A percentile compares a stretch with the other conserved stretches of the same genome.
Evolutionary conservation across 2,113 vertebrate species (phyloP).

Genomic region (Apodemus speciosus): DNA sequence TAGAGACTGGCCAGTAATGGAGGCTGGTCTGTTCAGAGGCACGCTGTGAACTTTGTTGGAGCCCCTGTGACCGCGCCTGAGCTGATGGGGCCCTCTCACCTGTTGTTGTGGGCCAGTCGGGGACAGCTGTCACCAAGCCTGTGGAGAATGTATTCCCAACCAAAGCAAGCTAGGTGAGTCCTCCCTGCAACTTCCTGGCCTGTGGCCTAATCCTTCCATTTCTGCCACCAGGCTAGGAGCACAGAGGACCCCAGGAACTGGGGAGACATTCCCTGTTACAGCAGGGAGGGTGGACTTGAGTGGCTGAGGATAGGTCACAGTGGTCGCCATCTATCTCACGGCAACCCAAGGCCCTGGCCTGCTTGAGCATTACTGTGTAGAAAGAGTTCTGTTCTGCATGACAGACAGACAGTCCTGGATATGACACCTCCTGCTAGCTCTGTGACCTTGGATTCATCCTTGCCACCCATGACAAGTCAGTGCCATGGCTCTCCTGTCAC

Average conservation of each 20-base stretch:
- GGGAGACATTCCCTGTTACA: background rate
- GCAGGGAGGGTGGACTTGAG: too few relatives aligned
- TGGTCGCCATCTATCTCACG: background rate
- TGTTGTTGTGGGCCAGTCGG: background rate
- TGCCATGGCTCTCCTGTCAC: too few relatives aligned
- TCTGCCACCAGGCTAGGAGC: background rate
- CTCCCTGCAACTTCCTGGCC: background rate
- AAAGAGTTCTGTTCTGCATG: background rate
- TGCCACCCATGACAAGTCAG: background rate
- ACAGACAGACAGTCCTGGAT: background rate
- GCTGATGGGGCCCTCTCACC: background rate
- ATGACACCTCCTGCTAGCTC: background rate
- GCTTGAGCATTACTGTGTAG: fast-evolving
- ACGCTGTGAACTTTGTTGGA: background rate
- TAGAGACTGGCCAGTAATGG: background rate
- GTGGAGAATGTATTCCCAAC: background rate
- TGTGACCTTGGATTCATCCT: background rate
- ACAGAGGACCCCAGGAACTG: background rate
- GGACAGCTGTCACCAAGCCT: background rate
- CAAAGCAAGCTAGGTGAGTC: background rate
- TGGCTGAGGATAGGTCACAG: fast-evolving
- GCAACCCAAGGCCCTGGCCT: fast-evolving
- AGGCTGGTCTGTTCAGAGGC: background rate
- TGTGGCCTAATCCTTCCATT: background rate
- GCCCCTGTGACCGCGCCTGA: background rate